Evolutionary conservation across 1,140 invertebrate genomes (phyloP), one percentile per base, ranked within the genome.

Genomic region (Eumeta japonica): DNA sequence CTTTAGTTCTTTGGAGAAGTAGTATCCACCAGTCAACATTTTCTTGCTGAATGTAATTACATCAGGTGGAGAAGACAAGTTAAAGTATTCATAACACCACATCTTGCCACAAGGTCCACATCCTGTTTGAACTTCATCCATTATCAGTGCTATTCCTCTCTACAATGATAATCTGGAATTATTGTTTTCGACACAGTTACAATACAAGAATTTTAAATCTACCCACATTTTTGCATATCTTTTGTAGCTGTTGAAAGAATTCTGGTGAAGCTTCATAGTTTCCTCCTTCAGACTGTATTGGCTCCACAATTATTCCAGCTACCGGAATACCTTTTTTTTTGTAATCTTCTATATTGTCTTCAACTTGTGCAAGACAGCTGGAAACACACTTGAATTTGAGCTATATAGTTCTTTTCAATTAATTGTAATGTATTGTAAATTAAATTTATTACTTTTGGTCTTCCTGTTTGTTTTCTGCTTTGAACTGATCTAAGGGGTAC

Each of bases 61-160:
- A 68, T 99, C 96, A 0, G 97, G 95, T 2, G 94, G 83, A 14
- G 80, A 68, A 1, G 85, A 81, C 29, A 98, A 72, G 51, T 92
- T 77, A 61, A 97, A 98, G 55, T 96, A 85, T 73, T 99, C 94
- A 63, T 98, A 90, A 43, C 91, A 94, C 97, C 97, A 99, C 79
- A 97, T 90, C 72, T 94, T 96, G 11, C 97, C 97, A 1, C 94
- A 97, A 3, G 92, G 85, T 2, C 95, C 96, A 40, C 94, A 88
- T 3, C 97, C 97, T 2, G 97, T 99, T 80, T 99, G 97, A 2
- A 99, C 95, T 73, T 99, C 95, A 73, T 98, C 94, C n/a, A 97
- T 84, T 16, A 97, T 77, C 3, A 95, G 77, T 4, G 86, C 88
- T 5, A 83, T 79, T 4, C 82, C 83, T 45, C 85, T 75, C 81